Evolutionary conservation across 2,888 invertebrate genomes (phyloP), one percentile per base, ranked within the genome.

Genomic region (Diadegma fenestrale): DNA sequence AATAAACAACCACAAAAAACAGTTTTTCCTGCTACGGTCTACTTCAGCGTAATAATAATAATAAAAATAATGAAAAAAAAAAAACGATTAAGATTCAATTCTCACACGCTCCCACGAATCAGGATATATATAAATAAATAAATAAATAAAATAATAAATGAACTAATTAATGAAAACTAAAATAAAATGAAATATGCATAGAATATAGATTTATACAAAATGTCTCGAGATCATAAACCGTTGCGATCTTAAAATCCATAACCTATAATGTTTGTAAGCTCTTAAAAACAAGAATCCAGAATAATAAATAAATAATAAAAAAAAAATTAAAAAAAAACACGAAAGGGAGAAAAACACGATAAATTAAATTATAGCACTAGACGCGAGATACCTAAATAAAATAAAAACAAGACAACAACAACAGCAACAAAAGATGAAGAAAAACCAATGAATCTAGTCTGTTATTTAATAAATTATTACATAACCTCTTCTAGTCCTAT

Each of bases 401-500:
- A 26, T 26, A 6, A 51, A 77, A 78, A 72, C 43, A 71, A 73
- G 14, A 69, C 17, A 83, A 80, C 41, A 71, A 81, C 71, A 80
- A 63, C 41, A 43, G 30, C 33, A 78, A 73, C 1, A 79, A 77
- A 72, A 61, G 73, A 77, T 64, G 14, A 43, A 64, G 45, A 68
- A 45, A 33, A 41, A 48, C 77, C 69, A 66, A 68, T 54, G 63
- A 81, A 82, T 79, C 80, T 86, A 87, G 87, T 85, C 87, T 85
- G 85, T 87, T 87, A 87, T 85, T 81, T 81, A 85, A 85, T 78
- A 81, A 84, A 81, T 78, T 78, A 86, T 84, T 41, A 81, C 69
- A 82, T 83, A 85, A 88, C 83, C 88, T 86, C 87, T 85, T 87
- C 87, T 87, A 86, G 86, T 88, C 58, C 87, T 88, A 86, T 81